These are phyloP conservation scores for Bombyx mori DNA, from an alignment of 1,140 invertebrate genomes.

Conservation along the genomic window DNA sequence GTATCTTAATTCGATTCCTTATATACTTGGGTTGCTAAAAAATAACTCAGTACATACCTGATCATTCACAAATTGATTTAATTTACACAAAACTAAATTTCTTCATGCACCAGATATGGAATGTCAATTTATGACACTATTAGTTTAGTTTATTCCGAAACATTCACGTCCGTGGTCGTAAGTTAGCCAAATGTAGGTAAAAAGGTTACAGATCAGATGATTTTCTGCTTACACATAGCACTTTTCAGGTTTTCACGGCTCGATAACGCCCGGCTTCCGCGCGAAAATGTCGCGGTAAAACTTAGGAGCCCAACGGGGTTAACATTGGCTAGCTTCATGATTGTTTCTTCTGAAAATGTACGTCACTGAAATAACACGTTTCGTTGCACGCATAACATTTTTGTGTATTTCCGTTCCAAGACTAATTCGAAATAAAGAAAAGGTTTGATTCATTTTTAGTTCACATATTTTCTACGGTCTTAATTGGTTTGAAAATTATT, in stretches of 20 bases:
- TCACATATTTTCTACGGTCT: too few species aligned
- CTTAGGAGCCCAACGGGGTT: conserved; percentile 36
- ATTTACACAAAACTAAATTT: conserved; percentile 46
- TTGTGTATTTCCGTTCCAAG: not conserved
- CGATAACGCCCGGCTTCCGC: conserved; percentile 71
- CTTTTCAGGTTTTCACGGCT: conserved; percentile 64
- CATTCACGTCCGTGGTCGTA: conserved; percentile 25
- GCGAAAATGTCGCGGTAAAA: conserved; percentile 72
- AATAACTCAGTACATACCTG: conserved; percentile 46
- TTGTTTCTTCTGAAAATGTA: conserved; percentile 65
- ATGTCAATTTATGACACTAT: conserved; percentile 31
- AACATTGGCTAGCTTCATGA: conserved; percentile 59
- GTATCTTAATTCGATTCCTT: conserved; percentile 13
- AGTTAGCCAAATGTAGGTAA: conserved; percentile 25
- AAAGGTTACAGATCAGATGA: conserved; percentile 33
- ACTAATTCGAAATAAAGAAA: too few species aligned
- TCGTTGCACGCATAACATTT: conserved; percentile 22
- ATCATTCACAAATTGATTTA: conserved; percentile 61
- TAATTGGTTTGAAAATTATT: too few species aligned
- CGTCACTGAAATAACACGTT: conserved; percentile 35
- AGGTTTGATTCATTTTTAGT: too few species aligned
- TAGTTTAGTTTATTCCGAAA: conserved; percentile 22
- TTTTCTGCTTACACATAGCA: conserved; percentile 39
- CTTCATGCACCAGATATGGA: conserved; percentile 39
- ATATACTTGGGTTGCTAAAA: conserved; percentile 26